Percentiles rank a stretch among this genome's conserved stretches.
These are phyloP conservation scores for Microtus montanus DNA, from an alignment of 2,113 vertebrate genomes.

Conservation along the genomic window DNA sequence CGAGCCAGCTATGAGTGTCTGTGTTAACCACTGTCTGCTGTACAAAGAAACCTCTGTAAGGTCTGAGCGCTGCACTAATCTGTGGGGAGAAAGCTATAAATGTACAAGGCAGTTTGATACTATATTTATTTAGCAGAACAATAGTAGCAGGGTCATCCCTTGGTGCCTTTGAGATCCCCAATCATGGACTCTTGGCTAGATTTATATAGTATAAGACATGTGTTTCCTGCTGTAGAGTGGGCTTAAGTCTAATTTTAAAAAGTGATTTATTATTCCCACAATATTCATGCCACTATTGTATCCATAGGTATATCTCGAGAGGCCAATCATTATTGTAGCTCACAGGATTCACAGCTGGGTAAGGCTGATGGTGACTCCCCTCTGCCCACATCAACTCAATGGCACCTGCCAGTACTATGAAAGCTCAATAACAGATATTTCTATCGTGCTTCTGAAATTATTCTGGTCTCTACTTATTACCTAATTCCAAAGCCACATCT, in stretches of 20 bases:
- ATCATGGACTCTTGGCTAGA: neutral
- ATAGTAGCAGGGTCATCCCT: neutral
- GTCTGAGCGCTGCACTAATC: neutral
- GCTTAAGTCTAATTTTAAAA: neutral
- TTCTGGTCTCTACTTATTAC: neutral
- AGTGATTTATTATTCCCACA: neutral
- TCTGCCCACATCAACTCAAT: neutral
- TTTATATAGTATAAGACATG: neutral
- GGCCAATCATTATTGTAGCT: neutral
- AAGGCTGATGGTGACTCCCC: neutral
- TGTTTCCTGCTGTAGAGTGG: neutral
- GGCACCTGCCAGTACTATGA: neutral
- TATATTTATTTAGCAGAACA: neutral
- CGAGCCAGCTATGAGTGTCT: neutral
- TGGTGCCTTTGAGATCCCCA: neutral
- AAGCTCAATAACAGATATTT: neutral
- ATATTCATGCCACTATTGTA: neutral
- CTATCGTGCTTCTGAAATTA: neutral
- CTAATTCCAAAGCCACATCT: neutral
- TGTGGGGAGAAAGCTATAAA: neutral
- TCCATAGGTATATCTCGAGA: neutral
- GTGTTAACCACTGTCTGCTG: neutral
- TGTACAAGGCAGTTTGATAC: neutral
- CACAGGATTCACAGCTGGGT: neutral
- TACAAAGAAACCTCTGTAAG: neutral